Evolutionary conservation across 2,888 invertebrate genomes (phyloP).

Genomic region (Cataglyphis rosenhaueri): DNA sequence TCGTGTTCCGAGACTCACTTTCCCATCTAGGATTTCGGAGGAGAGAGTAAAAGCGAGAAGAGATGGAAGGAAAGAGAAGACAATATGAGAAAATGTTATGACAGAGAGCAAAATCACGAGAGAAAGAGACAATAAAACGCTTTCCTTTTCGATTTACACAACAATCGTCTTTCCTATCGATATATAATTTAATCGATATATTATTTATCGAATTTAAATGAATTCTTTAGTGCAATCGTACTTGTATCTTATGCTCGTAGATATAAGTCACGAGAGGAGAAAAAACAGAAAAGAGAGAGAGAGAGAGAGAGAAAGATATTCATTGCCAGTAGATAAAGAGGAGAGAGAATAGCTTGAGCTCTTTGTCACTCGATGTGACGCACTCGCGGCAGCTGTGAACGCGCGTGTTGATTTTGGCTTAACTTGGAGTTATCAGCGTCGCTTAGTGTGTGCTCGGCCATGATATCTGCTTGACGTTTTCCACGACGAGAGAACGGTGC

Average conservation of each 20-base stretch:
- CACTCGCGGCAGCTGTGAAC: constrained; percentile 64
- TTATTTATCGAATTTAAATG: constrained; percentile 9
- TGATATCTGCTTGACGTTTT: constrained; percentile 45
- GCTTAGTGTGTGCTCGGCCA: constrained; percentile 36
- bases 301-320: background rate
- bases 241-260: background rate
- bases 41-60: constrained; percentile 36
- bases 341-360: constrained; percentile 57
- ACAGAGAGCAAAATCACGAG: background rate
- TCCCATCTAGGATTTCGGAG: constrained; percentile 76
- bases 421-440: constrained; percentile 55
- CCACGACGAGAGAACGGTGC: background rate
- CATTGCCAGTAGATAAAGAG: background rate
- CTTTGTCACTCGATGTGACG: constrained; percentile 66
- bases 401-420: constrained; percentile 67
- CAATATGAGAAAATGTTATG: background rate
- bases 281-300: constrained; percentile 16
- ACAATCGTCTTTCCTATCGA: constrained; percentile 5
- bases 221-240: background rate
- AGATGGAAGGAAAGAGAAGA: background rate
- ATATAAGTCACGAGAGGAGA: background rate
- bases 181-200: background rate
- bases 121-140: background rate
- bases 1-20: constrained; percentile 80
- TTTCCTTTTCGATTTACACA: background rate